Evolutionary conservation across 2,113 vertebrate genomes (phyloP).

Genomic region (Rostratula benghalensis): DNA sequence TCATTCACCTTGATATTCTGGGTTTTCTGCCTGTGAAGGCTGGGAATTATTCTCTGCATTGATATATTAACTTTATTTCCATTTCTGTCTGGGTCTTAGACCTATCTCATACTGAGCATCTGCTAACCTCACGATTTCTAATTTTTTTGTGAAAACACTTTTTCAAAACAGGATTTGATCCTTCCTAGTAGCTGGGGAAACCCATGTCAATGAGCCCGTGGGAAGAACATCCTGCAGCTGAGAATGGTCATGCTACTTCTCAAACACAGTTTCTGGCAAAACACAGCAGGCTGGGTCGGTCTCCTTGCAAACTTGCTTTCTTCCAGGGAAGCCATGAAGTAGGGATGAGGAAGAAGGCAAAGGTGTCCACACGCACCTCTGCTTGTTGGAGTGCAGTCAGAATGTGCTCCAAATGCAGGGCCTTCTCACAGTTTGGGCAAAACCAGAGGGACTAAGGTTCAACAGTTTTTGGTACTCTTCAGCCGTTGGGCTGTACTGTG

Average conservation of each 20-base stretch:
- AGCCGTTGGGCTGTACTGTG: not conserved
- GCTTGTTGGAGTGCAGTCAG: fast-evolving
- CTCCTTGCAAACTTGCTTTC: not conserved
- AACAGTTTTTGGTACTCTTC: not conserved
- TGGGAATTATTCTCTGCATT: not conserved
- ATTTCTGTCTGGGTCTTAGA: not conserved
- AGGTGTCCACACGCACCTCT: not conserved
- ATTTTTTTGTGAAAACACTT: not conserved
- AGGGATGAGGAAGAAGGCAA: not conserved
- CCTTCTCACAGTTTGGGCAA: not conserved
- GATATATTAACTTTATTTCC: not conserved
- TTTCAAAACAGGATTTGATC: not conserved
- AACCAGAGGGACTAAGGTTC: not conserved
- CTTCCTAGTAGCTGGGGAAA: not conserved
- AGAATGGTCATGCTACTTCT: not conserved
- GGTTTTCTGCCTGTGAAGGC: not conserved
- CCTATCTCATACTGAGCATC: not conserved
- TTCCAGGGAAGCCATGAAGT: fast-evolving
- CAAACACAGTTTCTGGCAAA: not conserved
- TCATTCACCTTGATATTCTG: not conserved
- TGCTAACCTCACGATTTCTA: not conserved
- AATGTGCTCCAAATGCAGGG: not conserved
- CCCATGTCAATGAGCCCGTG: fast-evolving
- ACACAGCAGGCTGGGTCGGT: not conserved
- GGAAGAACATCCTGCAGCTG: not conserved